Evolutionary conservation across 92 coral and sea anemone genomes (phyloP), one percentile per base, ranked within the genome.

Genomic region (Epizoanthus illoricatus): DNA sequence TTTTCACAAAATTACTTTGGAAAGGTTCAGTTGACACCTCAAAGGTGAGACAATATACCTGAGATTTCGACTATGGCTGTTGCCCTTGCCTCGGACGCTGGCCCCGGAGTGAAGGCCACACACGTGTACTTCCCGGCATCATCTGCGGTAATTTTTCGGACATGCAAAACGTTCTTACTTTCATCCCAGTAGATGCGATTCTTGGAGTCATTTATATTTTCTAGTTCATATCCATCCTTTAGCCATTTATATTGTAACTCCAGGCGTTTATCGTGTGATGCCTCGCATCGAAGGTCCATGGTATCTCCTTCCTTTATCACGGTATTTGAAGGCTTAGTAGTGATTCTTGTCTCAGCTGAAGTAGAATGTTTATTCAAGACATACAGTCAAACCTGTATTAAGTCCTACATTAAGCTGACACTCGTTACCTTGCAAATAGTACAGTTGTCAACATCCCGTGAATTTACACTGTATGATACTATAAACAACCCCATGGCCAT

Each of bases 71-170:
- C 91, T 59, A 79, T 71, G 8, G 96, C 91, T 18, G 88, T 39
- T 21, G 88, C 85, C 43, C 39, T 71, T 41, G 90, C 97, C 78
- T 90, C 89, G 0, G 99, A 94, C 69, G 76, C 81, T 21, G 91
- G 91, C 5, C 90, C 76, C 19, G 92, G 91, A 36, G 95, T 96
- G 36, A 73, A 96, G 2, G 99, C 99, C 42, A 96, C 81, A 54
- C 99, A 96, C 10, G 90, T 92, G 80, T 96, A 96, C 45, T 39
- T 73, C 2, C 97, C 99, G 24, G 91, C 88, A 55, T 93, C 96
- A 40, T 84, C 72, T 28, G 81, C 79, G 13, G 58, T 72, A 0
- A 87, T 88, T 58, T 84, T 81, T 0, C 55, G 65, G 17, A 93
- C 81, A 20, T 68, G 87, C 63, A 93, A 85, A 13, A 90, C 73